A percentile compares a stretch with the other conserved stretches of the same genome.
phyloP scores from a whole-genome alignment of 2,113 vertebrate genomes.

The Hemiscyllium ocellatum region DNA sequence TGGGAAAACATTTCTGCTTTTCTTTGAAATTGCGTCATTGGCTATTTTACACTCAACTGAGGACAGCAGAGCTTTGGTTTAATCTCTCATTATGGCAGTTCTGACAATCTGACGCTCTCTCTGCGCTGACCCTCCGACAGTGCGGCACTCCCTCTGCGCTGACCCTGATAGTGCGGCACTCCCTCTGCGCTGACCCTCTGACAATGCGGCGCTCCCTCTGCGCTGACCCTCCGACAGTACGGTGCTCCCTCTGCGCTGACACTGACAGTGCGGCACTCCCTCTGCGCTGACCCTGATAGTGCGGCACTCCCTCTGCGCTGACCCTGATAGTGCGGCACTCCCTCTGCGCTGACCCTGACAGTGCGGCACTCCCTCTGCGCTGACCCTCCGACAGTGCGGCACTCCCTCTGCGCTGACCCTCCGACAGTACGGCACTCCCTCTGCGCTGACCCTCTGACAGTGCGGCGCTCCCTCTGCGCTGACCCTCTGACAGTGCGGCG shows the following conservation, averaged over 20 bases:
- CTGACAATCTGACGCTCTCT: neutral
- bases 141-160: neutral
- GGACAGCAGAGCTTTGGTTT: neutral
- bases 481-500: no score
- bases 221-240: no score
- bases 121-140: neutral
- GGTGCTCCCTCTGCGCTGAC: neutral
- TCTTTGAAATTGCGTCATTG: no score
- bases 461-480: neutral
- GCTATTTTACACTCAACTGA: no score
- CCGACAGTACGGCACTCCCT: neutral
- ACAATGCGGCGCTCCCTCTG: neutral
- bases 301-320: no score
- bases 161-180: neutral
- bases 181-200: no score
- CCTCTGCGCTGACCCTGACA: neutral
- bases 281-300: neutral
- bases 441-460: no score
- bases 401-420: neutral
- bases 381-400: no score
- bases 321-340: neutral
- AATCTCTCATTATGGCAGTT: neutral
- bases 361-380: no score
- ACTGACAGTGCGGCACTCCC: neutral
- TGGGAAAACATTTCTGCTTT: neutral